A percentile compares a stretch with the other conserved stretches of the same genome.
Evolutionary conservation across 1,140 invertebrate species (phyloP).

Genomic region (Notospermus geniculatus): DNA sequence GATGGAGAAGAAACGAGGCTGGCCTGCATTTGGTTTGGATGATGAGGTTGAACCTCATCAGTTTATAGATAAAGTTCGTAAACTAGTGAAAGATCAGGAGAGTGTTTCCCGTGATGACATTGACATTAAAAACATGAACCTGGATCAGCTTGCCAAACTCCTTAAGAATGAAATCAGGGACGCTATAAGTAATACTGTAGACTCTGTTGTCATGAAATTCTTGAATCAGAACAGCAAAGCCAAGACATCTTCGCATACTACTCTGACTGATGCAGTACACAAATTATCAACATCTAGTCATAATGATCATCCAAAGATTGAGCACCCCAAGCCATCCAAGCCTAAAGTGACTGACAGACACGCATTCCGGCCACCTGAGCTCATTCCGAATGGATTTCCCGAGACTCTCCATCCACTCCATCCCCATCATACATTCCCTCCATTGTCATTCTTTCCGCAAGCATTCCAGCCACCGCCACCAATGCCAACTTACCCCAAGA

Average conservation of each 20-base stretch:
- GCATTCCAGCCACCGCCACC: slow-evolving; percentile 58
- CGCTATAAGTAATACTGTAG: slow-evolving; percentile 68
- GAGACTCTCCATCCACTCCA: background rate
- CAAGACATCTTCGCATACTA: slow-evolving; percentile 16
- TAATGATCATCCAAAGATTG: background rate
- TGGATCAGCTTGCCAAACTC: slow-evolving; percentile 69
- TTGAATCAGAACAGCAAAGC: slow-evolving; percentile 60
- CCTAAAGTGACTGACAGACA: background rate
- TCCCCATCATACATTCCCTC: slow-evolving; percentile 32
- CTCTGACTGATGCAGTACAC: slow-evolving; percentile 2
- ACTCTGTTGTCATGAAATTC: slow-evolving; percentile 81
- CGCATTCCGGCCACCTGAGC: slow-evolving; percentile 3
- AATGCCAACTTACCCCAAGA: slow-evolving; percentile 68
- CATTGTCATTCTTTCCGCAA: slow-evolving; percentile 40
- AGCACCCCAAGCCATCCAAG: background rate
- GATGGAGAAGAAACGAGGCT: background rate
- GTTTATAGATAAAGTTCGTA: slow-evolving; percentile 28
- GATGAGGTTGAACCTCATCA: slow-evolving; percentile 22
- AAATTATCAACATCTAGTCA: background rate
- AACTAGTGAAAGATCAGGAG: slow-evolving; percentile 63
- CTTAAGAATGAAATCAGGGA: slow-evolving; percentile 86
- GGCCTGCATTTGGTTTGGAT: slow-evolving; percentile 3
- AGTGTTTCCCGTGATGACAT: slow-evolving; percentile 19
- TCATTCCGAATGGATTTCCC: background rate
- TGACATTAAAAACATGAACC: background rate